phyloP scores from a whole-genome alignment of 1,140 invertebrate species.

The Aleiodes sp. region DNA sequence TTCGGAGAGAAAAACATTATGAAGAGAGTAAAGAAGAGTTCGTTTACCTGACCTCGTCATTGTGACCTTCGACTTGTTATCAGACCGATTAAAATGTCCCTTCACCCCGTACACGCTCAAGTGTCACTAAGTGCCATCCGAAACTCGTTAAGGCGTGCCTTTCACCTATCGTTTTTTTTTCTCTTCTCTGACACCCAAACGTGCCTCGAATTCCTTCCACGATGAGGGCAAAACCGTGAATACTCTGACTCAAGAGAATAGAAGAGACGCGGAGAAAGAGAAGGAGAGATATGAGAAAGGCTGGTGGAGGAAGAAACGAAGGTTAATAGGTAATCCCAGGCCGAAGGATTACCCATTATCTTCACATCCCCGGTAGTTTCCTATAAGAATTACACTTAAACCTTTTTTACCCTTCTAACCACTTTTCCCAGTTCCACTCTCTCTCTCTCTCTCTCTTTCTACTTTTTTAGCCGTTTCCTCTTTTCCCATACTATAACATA shows the following conservation, averaged over 20 bases:
- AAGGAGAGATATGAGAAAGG: not conserved
- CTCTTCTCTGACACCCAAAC: slow-evolving; percentile 1
- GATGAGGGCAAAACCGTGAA: slow-evolving; percentile 4
- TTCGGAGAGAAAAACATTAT: no score
- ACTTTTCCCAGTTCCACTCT: no score
- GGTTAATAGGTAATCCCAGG: slow-evolving; percentile 42
- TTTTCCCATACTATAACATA: no score
- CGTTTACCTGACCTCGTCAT: not conserved
- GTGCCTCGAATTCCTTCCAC: slow-evolving; percentile 28
- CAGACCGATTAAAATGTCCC: slow-evolving; percentile 27
- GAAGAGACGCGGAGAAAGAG: slow-evolving; percentile 1
- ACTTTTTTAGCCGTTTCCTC: not conserved
- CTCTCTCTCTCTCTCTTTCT: no score
- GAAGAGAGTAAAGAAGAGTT: not conserved
- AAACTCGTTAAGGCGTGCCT: slow-evolving; percentile 38
- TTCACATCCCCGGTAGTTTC: slow-evolving; percentile 34
- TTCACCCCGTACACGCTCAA: not conserved
- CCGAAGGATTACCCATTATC: slow-evolving; percentile 45
- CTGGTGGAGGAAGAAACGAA: slow-evolving; percentile 19
- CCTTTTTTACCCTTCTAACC: slow-evolving; percentile 11
- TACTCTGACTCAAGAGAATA: slow-evolving; percentile 4
- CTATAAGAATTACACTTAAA: slow-evolving; percentile 29
- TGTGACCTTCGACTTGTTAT: slow-evolving; percentile 1
- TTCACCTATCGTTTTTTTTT: slow-evolving; percentile 24
- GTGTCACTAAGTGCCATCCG: slow-evolving; percentile 31